Evolutionary conservation across 2,797 vertebrate species (phyloP).

Genomic region (Anas capensis): DNA sequence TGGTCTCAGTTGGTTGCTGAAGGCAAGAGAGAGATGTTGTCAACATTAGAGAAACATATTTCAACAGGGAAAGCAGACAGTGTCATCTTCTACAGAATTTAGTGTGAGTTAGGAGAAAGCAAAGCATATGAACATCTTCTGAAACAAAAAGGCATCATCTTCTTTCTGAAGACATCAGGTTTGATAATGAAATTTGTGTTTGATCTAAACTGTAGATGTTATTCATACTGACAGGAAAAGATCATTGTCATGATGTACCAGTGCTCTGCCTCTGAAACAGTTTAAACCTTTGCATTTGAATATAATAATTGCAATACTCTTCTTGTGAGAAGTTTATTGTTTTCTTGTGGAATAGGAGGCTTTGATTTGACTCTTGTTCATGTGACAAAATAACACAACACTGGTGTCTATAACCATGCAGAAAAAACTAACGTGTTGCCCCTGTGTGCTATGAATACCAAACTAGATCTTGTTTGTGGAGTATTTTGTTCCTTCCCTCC

Average conservation of each 20-base stretch:
- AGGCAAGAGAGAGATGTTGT: not conserved
- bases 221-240: not conserved
- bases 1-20: too few relatives aligned
- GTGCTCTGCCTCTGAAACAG: not conserved
- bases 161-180: not conserved
- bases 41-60: not conserved
- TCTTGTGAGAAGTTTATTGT: not conserved
- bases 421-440: not conserved
- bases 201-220: not conserved
- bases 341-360: not conserved
- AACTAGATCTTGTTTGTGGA: not conserved
- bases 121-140: not conserved
- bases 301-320: not conserved
- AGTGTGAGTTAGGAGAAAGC: not conserved
- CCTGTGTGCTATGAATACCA: not conserved
- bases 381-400: not conserved
- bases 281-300: not conserved
- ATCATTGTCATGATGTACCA: not conserved
- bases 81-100: not conserved
- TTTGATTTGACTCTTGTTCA: not conserved
- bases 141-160: not conserved
- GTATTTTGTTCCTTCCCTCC: not conserved
- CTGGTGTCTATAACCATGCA: not conserved
- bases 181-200: not conserved
- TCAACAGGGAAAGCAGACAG: not conserved